Evolutionary conservation across 2,797 vertebrate species (phyloP), one percentile per base, ranked within the genome.

Genomic region (Kryptolebias ocellatus): DNA sequence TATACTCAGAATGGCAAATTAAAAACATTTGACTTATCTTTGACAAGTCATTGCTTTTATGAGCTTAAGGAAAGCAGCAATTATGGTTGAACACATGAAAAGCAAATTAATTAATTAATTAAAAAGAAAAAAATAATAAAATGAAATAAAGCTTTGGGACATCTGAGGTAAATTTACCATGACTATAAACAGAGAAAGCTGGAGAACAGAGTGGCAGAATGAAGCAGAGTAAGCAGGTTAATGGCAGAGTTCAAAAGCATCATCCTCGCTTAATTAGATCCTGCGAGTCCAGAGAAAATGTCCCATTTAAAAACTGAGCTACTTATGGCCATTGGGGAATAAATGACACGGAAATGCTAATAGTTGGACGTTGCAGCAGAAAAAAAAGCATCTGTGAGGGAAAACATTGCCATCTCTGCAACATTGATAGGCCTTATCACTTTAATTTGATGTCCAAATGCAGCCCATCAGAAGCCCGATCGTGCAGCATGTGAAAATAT

Each of bases 171-270:
- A 75, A 89, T 88, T 68, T 70, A 67, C 72, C 77, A 42, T 73
- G 75, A 81, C 78, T 70, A 75, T 64, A 77, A 88, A 81, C 71
- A 72, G 66, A 84, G 71, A 49, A 74, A 57, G 68, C 80, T 64
- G 69, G 29, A 17, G 60, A 79, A 47, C 45, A 45, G 12, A 50
- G 46, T 4, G 58, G 10, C 69, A 70, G 65, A 59, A 80, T 74
- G 64, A 79, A 70, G 71, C 77, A 68, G 65, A 74, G 66, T 69
- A 79, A 78, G 78, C 81, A 83, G 78, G 78, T 86, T 80, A 72
- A 79, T 65, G 51, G 11, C 42, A 56, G 67, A 77, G 74, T 81
- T 86, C 74, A 81, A 69, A 82, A 73, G 75, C 72, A 68, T 70
- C 68, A 67, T 81, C 50, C 34, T 52, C 4, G 7, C 66, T 64